Conservation (phyloP, 1,140 invertebrate genomes). For the Drosophila parabipectinata region DNA sequence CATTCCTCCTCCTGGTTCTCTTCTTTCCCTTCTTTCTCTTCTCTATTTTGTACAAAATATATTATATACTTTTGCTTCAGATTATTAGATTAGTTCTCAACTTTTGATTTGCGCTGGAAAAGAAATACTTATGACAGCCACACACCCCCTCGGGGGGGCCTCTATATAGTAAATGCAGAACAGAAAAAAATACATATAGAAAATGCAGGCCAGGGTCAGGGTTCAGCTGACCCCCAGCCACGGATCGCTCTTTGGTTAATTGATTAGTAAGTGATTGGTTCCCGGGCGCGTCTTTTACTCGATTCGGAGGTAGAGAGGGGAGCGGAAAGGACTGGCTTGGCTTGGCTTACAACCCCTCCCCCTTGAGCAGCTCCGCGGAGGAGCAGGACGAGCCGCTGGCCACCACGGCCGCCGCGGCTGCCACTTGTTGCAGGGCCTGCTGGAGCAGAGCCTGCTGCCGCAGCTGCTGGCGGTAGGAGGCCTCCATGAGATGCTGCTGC, state of each 20-base stretch:
- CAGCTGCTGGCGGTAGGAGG: constrained; percentile 65
- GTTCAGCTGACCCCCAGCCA: neutral
- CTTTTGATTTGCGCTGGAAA: constrained; percentile 62
- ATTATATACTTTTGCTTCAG: constrained; percentile 40
- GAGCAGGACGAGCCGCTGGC: constrained; percentile 38
- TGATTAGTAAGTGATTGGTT: constrained; percentile 50
- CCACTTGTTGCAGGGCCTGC: constrained; percentile 66
- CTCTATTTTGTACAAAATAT: constrained; percentile 58
- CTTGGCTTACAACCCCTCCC: constrained; percentile 18
- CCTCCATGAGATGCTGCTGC: constrained; percentile 28
- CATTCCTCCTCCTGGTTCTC: constrained; percentile 22
- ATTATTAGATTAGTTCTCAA: constrained; percentile 57
- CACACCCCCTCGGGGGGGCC: no score
- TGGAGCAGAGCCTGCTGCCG: constrained; percentile 71
- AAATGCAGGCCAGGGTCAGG: neutral
- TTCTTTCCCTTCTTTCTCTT: constrained; percentile 9
- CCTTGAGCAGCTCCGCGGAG: constrained; percentile 22
- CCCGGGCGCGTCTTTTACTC: constrained; percentile 35
- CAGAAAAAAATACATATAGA: neutral
- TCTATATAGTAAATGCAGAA: no score
- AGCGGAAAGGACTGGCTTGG: no score
- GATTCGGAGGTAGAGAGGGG: constrained; percentile 25
- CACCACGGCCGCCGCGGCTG: constrained; percentile 57
- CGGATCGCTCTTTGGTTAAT: constrained; percentile 74
- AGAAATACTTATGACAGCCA: constrained; percentile 33